phyloP scores from a whole-genome alignment of 2,113 vertebrate genomes.

The Paraplagusia blochii region DNA sequence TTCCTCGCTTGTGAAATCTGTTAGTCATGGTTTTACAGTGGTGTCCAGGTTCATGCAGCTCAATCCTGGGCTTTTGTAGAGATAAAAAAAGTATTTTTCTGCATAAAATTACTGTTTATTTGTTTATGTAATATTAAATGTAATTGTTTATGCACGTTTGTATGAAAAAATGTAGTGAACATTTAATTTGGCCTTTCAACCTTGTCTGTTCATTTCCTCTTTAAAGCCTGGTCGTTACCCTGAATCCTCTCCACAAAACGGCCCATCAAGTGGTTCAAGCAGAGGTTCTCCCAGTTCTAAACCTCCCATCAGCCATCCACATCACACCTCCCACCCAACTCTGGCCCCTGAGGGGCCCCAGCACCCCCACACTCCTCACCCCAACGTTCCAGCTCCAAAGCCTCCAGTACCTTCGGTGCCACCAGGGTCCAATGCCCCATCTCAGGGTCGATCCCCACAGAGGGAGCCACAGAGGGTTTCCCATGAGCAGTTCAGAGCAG shows the following conservation, averaged over 20 bases:
- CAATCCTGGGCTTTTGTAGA: background rate
- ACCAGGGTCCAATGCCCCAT: background rate
- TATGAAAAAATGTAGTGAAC: background rate
- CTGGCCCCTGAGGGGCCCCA: constrained; percentile 61
- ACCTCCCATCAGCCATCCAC: constrained; percentile 56
- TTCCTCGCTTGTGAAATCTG: background rate
- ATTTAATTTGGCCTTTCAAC: background rate
- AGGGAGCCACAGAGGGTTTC: constrained; percentile 89
- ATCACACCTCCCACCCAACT: constrained; percentile 72
- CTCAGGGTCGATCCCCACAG: constrained; percentile 77
- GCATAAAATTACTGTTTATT: background rate
- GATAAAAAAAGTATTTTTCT: background rate
- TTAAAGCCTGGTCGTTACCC: constrained; percentile 66
- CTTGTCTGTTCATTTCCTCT: background rate
- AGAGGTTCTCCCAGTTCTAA: constrained; percentile 46
- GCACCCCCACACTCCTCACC: constrained; percentile 70
- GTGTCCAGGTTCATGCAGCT: background rate
- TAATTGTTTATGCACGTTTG: too few species aligned
- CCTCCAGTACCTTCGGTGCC: constrained; percentile 20
- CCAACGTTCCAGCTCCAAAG: constrained; percentile 58
- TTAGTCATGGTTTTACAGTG: background rate
- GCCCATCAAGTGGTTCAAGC: constrained; percentile 62
- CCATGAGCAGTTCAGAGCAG: constrained; percentile 91
- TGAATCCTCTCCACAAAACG: constrained; percentile 75
- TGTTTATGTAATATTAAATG: background rate